Evolutionary conservation across 2,797 vertebrate genomes (phyloP), one percentile per base, ranked within the genome.

Genomic region (Sebastes glaucus): DNA sequence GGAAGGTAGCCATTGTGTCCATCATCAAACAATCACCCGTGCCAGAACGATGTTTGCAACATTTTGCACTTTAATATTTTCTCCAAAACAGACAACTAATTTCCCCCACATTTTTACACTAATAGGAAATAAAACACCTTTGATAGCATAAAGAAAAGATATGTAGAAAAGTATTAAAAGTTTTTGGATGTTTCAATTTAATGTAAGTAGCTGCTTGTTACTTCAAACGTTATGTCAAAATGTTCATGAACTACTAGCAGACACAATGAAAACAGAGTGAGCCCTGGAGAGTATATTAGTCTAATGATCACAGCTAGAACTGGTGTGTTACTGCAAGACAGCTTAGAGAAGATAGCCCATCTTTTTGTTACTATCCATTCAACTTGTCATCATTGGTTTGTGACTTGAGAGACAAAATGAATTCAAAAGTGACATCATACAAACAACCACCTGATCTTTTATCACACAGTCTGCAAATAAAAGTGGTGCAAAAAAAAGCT

Each of bases 111-210:
- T 94, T 94, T 94, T 94, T 94, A 95, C 95, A 96, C 95, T 95
- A 95, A 94, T 89, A 94, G 90, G 90, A 95, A 95, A 95, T 92
- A 92, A 94, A 94, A 94, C 92, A 95, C 83, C 76, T 93, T 92
- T 90, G 88, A 94, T 93, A 93, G 94, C 93, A 92, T 94, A 95
- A 96, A 95, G 94, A 93, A 95, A 94, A 94, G 83, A 92, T 93
- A 96, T 95, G 94, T 96, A 96, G 93, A 96, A 96, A 96, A 96
- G 95, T 96, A 94, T 95, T 95, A 94, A 95, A 95, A 94, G 88
- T 94, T 91, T 93, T 94, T 90, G 90, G 93, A 94, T 93, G 93
- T 90, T 83, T 92, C 75, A 91, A 88, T 93, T 93, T 92, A 94
- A 95, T 94, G 90, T 74, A 92, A 92, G 86, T 90, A 95, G 94